Evolutionary conservation across 2,113 vertebrate species (phyloP).

Genomic region (Neolamprologus variostigma): DNA sequence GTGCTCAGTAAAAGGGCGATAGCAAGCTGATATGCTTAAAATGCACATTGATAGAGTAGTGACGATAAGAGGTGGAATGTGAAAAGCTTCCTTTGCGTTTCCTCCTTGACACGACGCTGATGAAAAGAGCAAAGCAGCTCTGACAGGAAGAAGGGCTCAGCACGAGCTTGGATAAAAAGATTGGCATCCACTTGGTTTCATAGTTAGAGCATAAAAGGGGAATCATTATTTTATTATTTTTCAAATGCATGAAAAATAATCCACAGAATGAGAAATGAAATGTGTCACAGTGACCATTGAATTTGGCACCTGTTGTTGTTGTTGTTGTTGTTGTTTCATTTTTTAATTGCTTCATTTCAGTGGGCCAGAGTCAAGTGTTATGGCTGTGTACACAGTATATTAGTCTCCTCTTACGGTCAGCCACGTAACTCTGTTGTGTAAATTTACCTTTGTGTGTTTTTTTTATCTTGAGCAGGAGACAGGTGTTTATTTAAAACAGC

Average conservation of each 20-base stretch:
- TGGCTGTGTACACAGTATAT: background rate
- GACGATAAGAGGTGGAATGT: slow-evolving; percentile 3
- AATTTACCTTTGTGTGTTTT: background rate
- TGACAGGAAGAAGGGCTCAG: background rate
- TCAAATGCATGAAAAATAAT: background rate
- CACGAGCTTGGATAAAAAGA: background rate
- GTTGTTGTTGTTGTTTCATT: background rate
- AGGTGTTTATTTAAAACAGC: background rate
- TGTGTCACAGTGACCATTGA: background rate
- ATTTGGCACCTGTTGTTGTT: background rate
- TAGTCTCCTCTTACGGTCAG: background rate
- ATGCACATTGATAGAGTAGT: background rate
- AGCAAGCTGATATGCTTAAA: background rate
- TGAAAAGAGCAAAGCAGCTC: background rate
- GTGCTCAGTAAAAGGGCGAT: background rate
- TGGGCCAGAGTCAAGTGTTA: background rate
- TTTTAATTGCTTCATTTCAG: background rate
- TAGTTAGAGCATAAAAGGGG: background rate
- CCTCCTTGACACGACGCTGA: background rate
- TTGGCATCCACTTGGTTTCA: background rate
- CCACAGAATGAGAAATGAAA: background rate
- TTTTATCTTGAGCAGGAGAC: background rate
- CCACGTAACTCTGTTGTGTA: background rate
- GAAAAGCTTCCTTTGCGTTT: background rate
- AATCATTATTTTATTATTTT: background rate